These are phyloP conservation scores for Altica lythri DNA, from an alignment of 2,888 invertebrate species.

Conservation along the genomic window DNA sequence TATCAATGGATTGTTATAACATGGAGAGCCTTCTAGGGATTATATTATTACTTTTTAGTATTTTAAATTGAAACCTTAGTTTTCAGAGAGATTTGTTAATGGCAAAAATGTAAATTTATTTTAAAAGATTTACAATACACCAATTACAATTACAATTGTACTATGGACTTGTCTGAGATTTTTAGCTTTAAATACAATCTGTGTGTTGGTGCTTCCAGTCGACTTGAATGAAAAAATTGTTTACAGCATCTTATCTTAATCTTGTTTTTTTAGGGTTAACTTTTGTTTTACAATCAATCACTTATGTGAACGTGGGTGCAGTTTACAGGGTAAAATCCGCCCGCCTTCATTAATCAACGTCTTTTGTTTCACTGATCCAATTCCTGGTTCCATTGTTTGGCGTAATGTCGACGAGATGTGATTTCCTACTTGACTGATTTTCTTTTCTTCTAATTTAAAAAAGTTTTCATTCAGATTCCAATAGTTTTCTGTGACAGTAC, in stretches of 20 bases:
- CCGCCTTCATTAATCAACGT: conserved; percentile 56
- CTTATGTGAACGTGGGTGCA: conserved; percentile 45
- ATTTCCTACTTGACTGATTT: conserved; percentile 48
- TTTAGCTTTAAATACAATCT: no score
- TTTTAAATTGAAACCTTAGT: no score
- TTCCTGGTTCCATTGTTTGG: conserved; percentile 55
- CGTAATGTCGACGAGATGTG: conserved; percentile 49
- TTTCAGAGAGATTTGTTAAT: no score
- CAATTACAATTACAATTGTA: no score
- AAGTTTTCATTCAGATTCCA: conserved; percentile 38
- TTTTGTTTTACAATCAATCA: conserved; percentile 51
- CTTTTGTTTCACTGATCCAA: conserved; percentile 56
- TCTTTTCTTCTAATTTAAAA: conserved; percentile 44
- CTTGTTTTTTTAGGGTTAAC: conserved; percentile 27
- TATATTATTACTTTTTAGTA: no score
- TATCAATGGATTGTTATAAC: no score
- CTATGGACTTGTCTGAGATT: no score
- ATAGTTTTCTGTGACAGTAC: conserved; percentile 24
- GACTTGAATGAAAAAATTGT: no score
- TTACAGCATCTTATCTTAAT: neutral
- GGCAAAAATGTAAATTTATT: no score
- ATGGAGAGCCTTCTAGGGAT: no score
- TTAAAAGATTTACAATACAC: no score
- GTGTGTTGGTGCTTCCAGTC: no score
- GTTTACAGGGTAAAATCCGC: conserved; percentile 51